Evolutionary conservation across 1,140 invertebrate genomes (phyloP).

Genomic region (Brachionus koreanus): DNA sequence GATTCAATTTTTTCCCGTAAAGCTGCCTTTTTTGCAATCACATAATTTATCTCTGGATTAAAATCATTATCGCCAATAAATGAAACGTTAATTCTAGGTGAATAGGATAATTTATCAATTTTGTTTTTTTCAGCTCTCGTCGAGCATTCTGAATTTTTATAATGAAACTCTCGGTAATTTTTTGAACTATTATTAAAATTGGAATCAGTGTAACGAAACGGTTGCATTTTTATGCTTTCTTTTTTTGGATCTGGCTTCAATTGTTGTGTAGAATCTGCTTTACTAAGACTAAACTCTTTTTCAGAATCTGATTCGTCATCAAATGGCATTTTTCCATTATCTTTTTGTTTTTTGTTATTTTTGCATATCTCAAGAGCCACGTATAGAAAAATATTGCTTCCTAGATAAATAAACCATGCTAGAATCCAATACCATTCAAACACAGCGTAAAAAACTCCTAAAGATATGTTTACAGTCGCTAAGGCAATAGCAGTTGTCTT

Average conservation of each 20-base stretch:
- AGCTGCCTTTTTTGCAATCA: not conserved
- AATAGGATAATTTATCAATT: not conserved
- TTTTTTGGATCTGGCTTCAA: not conserved
- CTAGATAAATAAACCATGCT: slow-evolving; percentile 47
- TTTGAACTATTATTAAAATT: not conserved
- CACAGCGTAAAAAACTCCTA: slow-evolving; percentile 47
- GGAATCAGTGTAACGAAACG: slow-evolving; percentile 3
- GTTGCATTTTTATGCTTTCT: slow-evolving; percentile 17
- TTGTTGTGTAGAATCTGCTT: slow-evolving; percentile 8
- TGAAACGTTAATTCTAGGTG: not conserved
- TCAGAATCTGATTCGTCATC: not conserved
- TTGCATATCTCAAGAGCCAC: not conserved
- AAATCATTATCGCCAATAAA: not conserved
- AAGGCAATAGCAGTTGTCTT: slow-evolving; percentile 38
- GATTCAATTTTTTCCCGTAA: not conserved
- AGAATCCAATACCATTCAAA: slow-evolving; percentile 44
- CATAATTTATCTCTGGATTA: not conserved
- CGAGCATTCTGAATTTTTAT: not conserved
- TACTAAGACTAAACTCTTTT: not conserved
- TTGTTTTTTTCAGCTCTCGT: not conserved
- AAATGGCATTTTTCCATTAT: not conserved
- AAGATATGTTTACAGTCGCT: slow-evolving; percentile 46
- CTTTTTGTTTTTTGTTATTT: not conserved
- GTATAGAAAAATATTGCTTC: slow-evolving; percentile 43
- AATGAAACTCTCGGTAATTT: not conserved